These are phyloP conservation scores for Ectobius pallidus DNA, from an alignment of 2,888 invertebrate genomes.

Conservation along the genomic window DNA sequence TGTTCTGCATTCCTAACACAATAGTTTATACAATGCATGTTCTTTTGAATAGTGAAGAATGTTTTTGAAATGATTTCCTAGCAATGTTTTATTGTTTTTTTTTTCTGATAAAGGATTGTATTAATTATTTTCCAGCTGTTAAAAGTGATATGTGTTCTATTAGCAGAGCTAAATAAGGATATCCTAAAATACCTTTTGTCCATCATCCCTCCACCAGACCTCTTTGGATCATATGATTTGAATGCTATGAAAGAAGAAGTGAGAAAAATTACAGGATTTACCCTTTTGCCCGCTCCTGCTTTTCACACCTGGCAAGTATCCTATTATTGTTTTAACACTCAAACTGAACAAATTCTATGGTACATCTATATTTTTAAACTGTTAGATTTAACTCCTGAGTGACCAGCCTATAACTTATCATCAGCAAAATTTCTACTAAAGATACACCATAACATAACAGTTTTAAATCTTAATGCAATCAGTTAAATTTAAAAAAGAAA, in stretches of 20 bases:
- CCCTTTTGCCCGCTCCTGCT: background rate
- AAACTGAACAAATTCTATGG: background rate
- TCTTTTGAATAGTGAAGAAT: too few species aligned
- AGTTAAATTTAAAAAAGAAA: background rate
- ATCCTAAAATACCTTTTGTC: background rate
- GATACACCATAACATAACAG: background rate
- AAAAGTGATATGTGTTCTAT: background rate
- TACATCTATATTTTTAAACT: background rate
- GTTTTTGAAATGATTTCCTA: too few species aligned
- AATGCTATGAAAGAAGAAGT: background rate
- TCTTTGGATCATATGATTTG: background rate
- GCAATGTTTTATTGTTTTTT: too few species aligned
- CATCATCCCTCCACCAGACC: background rate
- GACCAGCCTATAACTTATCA: too few species aligned
- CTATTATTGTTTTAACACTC: background rate
- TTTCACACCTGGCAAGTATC: constrained; percentile 4
- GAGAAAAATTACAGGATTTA: background rate
- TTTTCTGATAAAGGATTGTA: too few species aligned
- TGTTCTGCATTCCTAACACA: too few species aligned
- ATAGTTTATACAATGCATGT: too few species aligned
- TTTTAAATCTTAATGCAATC: background rate
- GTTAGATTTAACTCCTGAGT: too few species aligned
- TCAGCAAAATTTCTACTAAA: too few species aligned
- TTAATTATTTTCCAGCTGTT: background rate
- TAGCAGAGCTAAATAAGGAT: background rate